Conservation (phyloP, 2,113 vertebrate genomes). For the Perca fluviatilis region DNA sequence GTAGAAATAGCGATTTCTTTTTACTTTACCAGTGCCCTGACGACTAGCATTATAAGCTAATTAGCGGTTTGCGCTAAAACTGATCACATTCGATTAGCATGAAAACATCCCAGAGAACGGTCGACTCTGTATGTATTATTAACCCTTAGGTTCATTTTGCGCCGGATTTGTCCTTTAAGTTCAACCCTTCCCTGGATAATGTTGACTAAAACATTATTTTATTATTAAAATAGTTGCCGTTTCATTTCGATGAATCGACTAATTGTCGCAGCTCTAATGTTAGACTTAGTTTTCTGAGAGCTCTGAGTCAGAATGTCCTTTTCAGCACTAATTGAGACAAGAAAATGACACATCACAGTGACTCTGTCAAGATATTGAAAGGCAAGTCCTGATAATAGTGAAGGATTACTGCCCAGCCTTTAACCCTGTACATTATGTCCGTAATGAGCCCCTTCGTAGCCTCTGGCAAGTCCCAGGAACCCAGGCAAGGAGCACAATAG, state of each 20-base stretch:
- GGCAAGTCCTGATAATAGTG: background rate
- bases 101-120: too few relatives aligned
- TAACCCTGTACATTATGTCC: background rate
- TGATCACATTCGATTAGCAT: too few relatives aligned
- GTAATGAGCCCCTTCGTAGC: background rate
- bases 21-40: too few relatives aligned
- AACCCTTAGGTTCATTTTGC: too few relatives aligned
- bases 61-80: too few relatives aligned
- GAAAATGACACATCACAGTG: background rate
- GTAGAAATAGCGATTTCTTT: too few relatives aligned
- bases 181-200: too few relatives aligned
- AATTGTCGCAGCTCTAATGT: background rate
- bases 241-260: background rate
- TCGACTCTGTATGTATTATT: too few relatives aligned
- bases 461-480: slow-evolving; percentile 24
- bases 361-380: background rate
- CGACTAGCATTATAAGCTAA: too few relatives aligned
- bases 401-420: background rate
- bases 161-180: too few relatives aligned
- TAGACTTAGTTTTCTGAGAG: background rate
- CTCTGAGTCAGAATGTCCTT: background rate
- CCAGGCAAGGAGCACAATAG: background rate
- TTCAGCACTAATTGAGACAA: background rate
- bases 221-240: background rate
- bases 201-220: background rate